phyloP scores from a whole-genome alignment of 2,113 vertebrate genomes.

The Triplophysa rosa region DNA sequence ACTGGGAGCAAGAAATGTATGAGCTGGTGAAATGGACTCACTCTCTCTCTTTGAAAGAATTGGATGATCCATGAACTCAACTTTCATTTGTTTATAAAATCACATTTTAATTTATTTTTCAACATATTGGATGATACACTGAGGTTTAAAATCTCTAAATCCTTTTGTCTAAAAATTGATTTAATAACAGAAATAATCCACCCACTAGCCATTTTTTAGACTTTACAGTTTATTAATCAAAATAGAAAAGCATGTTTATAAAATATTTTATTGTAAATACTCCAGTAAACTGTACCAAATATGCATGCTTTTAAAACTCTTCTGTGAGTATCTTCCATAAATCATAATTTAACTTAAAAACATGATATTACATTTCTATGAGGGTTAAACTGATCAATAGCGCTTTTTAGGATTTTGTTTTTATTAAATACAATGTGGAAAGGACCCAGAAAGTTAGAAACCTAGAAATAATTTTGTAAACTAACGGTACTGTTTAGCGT shows the following conservation, averaged over 20 bases:
- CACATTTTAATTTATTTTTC: not conserved
- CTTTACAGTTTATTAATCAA: not conserved
- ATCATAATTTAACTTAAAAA: not conserved
- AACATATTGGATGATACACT: not conserved
- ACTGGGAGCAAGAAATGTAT: slow-evolving; percentile 61
- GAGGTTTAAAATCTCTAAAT: no score
- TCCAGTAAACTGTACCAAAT: not conserved
- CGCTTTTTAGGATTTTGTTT: not conserved
- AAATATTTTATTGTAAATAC: not conserved
- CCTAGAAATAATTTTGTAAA: no score
- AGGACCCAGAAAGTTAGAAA: not conserved
- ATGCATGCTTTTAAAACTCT: not conserved
- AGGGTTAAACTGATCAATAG: not conserved
- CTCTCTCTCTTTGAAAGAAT: slow-evolving; percentile 25
- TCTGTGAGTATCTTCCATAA: not conserved
- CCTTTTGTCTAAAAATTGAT: no score
- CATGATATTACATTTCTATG: not conserved
- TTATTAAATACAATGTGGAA: not conserved
- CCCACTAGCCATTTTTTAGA: not conserved
- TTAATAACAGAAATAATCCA: not conserved
- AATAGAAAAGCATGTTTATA: not conserved
- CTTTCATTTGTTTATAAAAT: no score
- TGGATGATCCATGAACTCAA: not conserved
- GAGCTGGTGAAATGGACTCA: slow-evolving; percentile 60
- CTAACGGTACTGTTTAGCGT: no score